These are phyloP conservation scores for Threskiornis aethiopicus DNA, from an alignment of 2,797 vertebrate genomes.

Conservation along the genomic window DNA sequence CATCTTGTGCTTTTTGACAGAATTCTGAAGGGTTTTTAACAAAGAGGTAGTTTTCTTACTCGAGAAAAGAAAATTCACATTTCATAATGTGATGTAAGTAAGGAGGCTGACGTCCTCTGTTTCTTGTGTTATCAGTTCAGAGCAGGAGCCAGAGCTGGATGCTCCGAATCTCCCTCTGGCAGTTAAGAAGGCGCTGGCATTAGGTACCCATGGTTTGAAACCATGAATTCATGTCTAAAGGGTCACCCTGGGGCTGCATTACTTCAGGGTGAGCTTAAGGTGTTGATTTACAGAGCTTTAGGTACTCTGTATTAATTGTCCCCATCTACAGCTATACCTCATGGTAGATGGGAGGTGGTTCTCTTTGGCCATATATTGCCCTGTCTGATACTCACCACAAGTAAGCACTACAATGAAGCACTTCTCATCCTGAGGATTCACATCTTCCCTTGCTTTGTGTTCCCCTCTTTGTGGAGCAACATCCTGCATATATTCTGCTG, in stretches of 20 bases:
- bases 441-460: not conserved
- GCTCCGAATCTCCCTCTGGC: not conserved
- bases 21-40: not conserved
- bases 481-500: not conserved
- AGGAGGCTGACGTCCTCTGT: not conserved
- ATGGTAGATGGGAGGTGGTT: fast-evolving
- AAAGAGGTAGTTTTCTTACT: not conserved
- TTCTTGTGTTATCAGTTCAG: not conserved
- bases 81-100: not conserved
- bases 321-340: fast-evolving
- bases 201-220: not conserved
- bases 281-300: not conserved
- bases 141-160: not conserved
- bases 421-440: not conserved
- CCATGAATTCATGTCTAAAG: not conserved
- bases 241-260: not conserved
- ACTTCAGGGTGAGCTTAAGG: not conserved
- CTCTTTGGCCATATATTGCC: fast-evolving
- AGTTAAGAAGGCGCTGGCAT: not conserved
- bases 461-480: not conserved
- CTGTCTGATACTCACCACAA: not conserved
- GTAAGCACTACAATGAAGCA: not conserved
- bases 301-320: not conserved
- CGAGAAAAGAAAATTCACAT: not conserved
- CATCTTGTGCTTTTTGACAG: not conserved